Conservation (phyloP, 2,113 vertebrate species). For the Anolis sagrei region DNA sequence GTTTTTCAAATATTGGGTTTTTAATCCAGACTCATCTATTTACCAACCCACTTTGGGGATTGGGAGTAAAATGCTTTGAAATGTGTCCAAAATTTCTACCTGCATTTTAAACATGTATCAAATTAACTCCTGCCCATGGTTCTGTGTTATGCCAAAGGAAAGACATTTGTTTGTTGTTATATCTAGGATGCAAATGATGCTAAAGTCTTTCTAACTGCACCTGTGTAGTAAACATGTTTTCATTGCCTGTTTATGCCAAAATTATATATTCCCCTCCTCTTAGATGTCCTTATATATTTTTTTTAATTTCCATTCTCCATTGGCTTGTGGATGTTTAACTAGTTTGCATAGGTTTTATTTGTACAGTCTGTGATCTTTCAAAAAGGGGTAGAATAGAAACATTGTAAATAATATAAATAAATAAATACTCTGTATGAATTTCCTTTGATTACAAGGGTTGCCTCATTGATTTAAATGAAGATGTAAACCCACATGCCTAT, state of each 20-base stretch:
- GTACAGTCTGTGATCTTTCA: too few species aligned
- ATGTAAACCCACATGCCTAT: neutral
- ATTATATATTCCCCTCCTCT: too few species aligned
- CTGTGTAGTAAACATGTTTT: slow-evolving; percentile 22
- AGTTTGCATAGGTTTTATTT: too few species aligned
- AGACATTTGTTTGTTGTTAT: slow-evolving; percentile 42
- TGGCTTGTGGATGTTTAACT: too few species aligned
- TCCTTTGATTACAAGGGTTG: neutral
- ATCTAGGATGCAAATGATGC: neutral
- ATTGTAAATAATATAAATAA: neutral
- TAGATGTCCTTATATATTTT: too few species aligned
- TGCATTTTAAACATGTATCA: slow-evolving; percentile 44
- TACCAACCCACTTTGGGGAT: slow-evolving; percentile 40
- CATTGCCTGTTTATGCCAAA: too few species aligned
- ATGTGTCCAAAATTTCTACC: slow-evolving; percentile 25
- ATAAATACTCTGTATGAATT: neutral
- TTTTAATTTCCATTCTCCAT: too few species aligned
- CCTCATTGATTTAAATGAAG: neutral
- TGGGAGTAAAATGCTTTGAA: slow-evolving; percentile 52
- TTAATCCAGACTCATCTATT: slow-evolving; percentile 15
- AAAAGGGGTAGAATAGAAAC: too few species aligned
- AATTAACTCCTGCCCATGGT: slow-evolving; percentile 59
- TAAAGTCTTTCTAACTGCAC: slow-evolving; percentile 12
- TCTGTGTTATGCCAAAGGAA: slow-evolving; percentile 54
- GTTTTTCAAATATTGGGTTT: slow-evolving; percentile 25